Base-by-base conservation (phyloP, 2,888 invertebrate species). In the Tanytarsus gracilentus region DNA sequence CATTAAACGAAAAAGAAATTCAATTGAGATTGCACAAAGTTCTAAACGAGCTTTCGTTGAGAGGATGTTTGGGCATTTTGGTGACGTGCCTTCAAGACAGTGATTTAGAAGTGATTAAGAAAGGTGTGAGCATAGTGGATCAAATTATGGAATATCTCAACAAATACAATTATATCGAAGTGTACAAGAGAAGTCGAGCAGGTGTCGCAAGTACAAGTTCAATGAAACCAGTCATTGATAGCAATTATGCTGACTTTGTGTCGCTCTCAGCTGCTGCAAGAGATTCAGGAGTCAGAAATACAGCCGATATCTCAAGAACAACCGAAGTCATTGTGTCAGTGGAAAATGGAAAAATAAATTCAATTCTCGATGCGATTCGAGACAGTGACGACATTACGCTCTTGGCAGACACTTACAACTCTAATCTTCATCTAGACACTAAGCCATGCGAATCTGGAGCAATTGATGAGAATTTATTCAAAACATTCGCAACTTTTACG, bases 31-130 rank as follows among this genome's bases (percentile, higher is more conserved):
- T 89, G 3, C 71, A 78, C 8, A 84, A 82, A 71, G 82, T 83
- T 8, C 69, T 89, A 25, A 78, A 81, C 1, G 83, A 85, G 64
- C 70, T 88, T n/a, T 79, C 85, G 0, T 72, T 77, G 1, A 79
- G 81, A 21, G 85, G 85, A 1, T 86, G 87, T 65, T 75, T 89
- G 4, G 83, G 84, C 2, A 83, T 86, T 1, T 71, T 89, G 36
- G 72, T 86, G 1, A 77, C 78, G 55, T 77, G 85, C 1, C 69
- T 88, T 4, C 75, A 81, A 44, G 82, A 84, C 53, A 82, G 82
- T 60, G 86, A 89, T 70, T 74, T 85, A 0, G 84, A 84, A 66
- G 86, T 88, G 0, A 78, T 84, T 62, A 83, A 81, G 64, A 72
- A 75, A 1, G 79, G 85, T 0, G 76, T 82, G 1, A 66, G 69